Evolutionary conservation across 2,888 invertebrate species (phyloP).

Genomic region (Nomada ferruginata): DNA sequence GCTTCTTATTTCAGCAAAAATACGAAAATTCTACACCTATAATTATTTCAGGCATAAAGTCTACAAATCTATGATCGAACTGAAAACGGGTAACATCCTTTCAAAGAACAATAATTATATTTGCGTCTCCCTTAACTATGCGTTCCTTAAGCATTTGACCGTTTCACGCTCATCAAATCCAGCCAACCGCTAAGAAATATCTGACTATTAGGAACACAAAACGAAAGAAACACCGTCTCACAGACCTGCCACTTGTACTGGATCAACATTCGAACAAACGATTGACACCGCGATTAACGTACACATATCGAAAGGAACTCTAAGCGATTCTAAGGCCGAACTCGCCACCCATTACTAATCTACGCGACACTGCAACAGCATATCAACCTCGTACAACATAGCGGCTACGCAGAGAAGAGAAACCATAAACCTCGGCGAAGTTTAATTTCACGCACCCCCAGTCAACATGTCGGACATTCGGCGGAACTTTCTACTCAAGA

Average conservation of each 20-base stretch:
- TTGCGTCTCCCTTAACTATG: not conserved
- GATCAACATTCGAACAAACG: not conserved
- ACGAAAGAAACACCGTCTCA: not conserved
- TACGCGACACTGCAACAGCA: not conserved
- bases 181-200: not conserved
- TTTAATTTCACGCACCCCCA: not conserved
- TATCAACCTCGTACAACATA: constrained; percentile 12
- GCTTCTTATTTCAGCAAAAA: no score
- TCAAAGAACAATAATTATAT: not conserved
- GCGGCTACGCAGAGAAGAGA: constrained; percentile 4
- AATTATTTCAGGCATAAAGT: not conserved
- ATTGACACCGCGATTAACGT: not conserved
- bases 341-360: not conserved
- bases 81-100: not conserved
- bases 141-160: not conserved
- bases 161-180: not conserved
- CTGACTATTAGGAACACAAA: not conserved
- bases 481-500: not conserved
- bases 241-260: not conserved
- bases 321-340: constrained; percentile 38
- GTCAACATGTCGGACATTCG: not conserved
- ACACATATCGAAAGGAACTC: constrained; percentile 28
- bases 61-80: not conserved
- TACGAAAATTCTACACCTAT: no score
- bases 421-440: not conserved